These are phyloP conservation scores for Euproctis similis DNA, from an alignment of 2,888 invertebrate species.

Conservation along the genomic window DNA sequence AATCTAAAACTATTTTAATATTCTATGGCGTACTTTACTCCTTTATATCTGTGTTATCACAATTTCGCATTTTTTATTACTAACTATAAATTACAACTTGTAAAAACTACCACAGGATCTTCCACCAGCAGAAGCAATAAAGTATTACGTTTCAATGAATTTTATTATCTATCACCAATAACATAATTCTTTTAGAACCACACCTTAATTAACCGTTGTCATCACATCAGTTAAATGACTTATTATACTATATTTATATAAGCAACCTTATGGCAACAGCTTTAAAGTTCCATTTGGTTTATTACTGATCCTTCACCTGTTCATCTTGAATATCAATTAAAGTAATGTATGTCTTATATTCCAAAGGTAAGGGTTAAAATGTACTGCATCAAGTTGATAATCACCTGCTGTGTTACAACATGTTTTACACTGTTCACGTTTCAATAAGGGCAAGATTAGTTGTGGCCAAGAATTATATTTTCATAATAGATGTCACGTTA, in stretches of 20 bases:
- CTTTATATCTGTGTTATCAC: too few species aligned
- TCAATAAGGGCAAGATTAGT: too few species aligned
- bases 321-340: constrained; percentile 11
- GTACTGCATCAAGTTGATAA: constrained; percentile 27
- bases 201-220: constrained; percentile 20
- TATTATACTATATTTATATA: too few species aligned
- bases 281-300: constrained; percentile 13
- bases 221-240: constrained; percentile 20
- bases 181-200: constrained; percentile 15
- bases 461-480: too few species aligned
- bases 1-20: too few species aligned
- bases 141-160: not conserved
- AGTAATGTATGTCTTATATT: constrained; percentile 6
- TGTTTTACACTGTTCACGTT: constrained; percentile 33
- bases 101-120: too few species aligned
- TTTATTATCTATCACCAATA: constrained; percentile 12
- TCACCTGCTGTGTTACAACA: constrained; percentile 44
- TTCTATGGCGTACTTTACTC: too few species aligned
- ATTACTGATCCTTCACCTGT: constrained; percentile 19
- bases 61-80: too few species aligned
- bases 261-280: constrained; percentile 1
- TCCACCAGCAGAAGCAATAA: too few species aligned
- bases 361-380: constrained; percentile 12
- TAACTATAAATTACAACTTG: too few species aligned
- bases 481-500: too few species aligned